These are phyloP conservation scores for Galerucella pusilla DNA, from an alignment of 2,888 invertebrate species.

Conservation along the genomic window DNA sequence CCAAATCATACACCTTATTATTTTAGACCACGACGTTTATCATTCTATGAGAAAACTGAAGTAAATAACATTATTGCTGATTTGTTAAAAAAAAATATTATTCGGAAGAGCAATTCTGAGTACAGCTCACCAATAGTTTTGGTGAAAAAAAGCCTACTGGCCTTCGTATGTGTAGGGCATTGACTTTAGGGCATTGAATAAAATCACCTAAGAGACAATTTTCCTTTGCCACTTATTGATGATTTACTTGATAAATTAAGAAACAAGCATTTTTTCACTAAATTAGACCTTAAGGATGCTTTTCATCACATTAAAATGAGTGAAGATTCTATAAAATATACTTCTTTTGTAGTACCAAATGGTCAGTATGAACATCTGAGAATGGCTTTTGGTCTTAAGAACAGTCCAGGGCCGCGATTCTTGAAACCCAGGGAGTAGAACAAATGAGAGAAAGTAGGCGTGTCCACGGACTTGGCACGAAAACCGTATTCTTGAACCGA, in stretches of 20 bases:
- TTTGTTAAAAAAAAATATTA: neutral
- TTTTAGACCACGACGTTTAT: neutral
- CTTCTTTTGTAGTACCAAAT: no score
- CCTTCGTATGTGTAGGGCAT: neutral
- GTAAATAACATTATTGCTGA: neutral
- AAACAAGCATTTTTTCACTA: neutral
- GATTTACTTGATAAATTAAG: neutral
- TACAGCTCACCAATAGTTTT: neutral
- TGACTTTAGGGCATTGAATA: constrained; percentile 1
- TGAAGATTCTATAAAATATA: neutral
- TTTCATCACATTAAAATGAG: neutral
- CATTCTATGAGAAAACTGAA: no score
- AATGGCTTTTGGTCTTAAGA: no score
- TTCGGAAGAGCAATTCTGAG: neutral
- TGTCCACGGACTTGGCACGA: no score
- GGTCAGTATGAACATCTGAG: no score
- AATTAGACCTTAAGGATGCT: neutral
- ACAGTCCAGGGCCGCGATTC: no score
- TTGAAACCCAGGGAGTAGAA: no score
- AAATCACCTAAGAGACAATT: neutral
- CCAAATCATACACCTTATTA: neutral
- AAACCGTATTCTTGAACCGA: no score
- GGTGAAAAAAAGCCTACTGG: neutral
- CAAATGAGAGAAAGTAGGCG: no score
- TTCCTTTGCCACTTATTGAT: neutral